A percentile compares a stretch with the other conserved stretches of the same genome.
Conservation (phyloP, 35 echinoderm and acorn worm species). For the Apostichopus japonicus region DNA sequence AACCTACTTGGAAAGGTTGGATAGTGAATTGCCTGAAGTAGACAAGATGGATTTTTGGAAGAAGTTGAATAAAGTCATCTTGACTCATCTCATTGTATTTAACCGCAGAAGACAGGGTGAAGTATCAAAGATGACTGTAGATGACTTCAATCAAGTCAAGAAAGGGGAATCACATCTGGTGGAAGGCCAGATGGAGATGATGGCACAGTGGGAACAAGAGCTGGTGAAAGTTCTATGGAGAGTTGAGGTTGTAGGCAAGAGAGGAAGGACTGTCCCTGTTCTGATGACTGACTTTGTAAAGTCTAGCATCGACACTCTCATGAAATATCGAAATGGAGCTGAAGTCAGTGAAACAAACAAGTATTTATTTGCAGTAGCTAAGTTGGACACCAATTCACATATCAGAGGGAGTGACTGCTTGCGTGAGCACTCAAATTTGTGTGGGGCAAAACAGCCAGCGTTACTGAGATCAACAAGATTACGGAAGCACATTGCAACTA, state of each 20-base stretch:
- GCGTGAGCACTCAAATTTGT: too few species aligned
- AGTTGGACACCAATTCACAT: not conserved
- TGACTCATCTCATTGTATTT: slow-evolving; percentile 61
- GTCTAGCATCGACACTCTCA: too few species aligned
- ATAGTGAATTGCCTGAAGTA: slow-evolving; percentile 11
- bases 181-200: not conserved
- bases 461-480: slow-evolving; percentile 50
- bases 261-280: slow-evolving; percentile 49
- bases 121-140: slow-evolving; percentile 64
- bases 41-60: not conserved
- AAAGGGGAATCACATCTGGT: slow-evolving; percentile 11
- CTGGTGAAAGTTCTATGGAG: slow-evolving; percentile 32
- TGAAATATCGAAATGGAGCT: too few species aligned
- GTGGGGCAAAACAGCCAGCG: slow-evolving; percentile 34
- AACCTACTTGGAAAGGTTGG: not conserved
- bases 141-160: slow-evolving; percentile 1
- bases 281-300: slow-evolving; percentile 43
- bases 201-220: slow-evolving; percentile 38
- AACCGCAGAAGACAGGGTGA: slow-evolving; percentile 63
- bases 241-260: slow-evolving; percentile 69
- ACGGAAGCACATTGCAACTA: slow-evolving; percentile 54
- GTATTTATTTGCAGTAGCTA: not conserved
- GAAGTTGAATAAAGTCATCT: not conserved
- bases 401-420: slow-evolving; percentile 32
- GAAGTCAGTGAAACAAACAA: not conserved